Evolutionary conservation across 2,888 invertebrate species (phyloP), one percentile per base, ranked within the genome.

Genomic region (Sthenelais limicola): DNA sequence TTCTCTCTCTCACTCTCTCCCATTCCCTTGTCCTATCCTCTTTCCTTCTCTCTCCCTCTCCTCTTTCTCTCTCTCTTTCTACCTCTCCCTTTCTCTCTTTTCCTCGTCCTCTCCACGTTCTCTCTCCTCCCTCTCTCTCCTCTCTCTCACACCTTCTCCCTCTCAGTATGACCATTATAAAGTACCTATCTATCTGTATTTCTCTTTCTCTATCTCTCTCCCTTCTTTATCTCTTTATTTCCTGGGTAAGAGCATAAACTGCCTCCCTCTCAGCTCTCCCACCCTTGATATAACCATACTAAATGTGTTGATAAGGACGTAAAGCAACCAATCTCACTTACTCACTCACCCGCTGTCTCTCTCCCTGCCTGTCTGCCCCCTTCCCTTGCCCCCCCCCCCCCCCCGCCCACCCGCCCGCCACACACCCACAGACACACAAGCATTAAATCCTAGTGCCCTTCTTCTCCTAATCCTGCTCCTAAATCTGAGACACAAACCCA

Each of bases 191-290:
- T 12, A 9, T 7, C 52, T 9, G 43, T 18, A 15, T 9, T 9
- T 51, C 15, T 21, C 15, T 21, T 9, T 12, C 52, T 51, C 52
- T 51, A 21, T 21, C 15, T n/a, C 56, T 43, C 43, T 43, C 18
- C 43, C 43, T 18, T 18, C 43, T 43, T 18, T 43, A 12, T 54
- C 5, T 28, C 54, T 24, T 26, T 26, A 26, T 3, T 30, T 28
- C 21, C 3, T 24, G 52, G 52, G 2, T 3, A 52, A 26, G 15
- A 30, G 30, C 21, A 52, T 26, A 24, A 18, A 18, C 54, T 18
- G 4, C 54, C 54, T 32, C 24, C 54, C 58, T 24, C 58, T 4
- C 62, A 35, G 24, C 62, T 43, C 58, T 18, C 35, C 62, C 24
- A 5, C 62, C 62, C 21, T 18, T n/a, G n/a, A n/a, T n/a, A n/a